A percentile compares a stretch with the other conserved stretches of the same genome.
phyloP scores from a whole-genome alignment of 2,888 invertebrate species.

The Ophioninae sp. region DNA sequence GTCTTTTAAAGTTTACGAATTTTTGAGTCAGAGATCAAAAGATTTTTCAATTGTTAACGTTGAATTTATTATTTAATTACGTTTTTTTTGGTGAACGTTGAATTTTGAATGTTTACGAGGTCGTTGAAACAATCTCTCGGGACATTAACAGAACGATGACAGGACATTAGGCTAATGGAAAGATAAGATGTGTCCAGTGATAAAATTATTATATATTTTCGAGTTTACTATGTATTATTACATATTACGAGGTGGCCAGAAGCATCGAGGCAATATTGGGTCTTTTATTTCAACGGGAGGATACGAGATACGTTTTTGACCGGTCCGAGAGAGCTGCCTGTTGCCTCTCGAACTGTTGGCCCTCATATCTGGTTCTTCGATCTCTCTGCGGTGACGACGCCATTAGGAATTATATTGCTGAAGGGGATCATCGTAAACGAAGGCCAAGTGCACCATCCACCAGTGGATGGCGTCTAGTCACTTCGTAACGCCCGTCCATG shows the following conservation, averaged over 20 bases:
- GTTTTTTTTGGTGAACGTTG: not conserved
- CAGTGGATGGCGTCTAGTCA: constrained; percentile 7
- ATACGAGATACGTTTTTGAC: constrained; percentile 16
- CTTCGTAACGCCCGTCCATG: constrained; percentile 18
- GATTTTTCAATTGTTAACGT: too few species aligned
- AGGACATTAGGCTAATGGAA: constrained; percentile 9
- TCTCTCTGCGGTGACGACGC: constrained; percentile 3
- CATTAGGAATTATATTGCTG: constrained; percentile 21
- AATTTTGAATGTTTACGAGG: not conserved
- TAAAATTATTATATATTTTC: constrained; percentile 36
- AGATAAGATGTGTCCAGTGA: constrained; percentile 30
- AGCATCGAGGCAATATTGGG: constrained; percentile 12
- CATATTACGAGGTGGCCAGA: constrained; percentile 12
- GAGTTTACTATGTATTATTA: constrained; percentile 27
- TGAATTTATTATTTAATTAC: too few species aligned
- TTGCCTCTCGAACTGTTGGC: constrained; percentile 14
- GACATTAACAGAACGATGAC: not conserved
- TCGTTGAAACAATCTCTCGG: not conserved
- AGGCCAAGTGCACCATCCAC: constrained; percentile 27
- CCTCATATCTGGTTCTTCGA: not conserved
- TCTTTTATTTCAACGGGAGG: constrained; percentile 40
- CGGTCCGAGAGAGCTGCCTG: constrained; percentile 34
- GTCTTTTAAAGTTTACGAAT: too few species aligned
- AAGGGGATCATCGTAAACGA: constrained; percentile 52
- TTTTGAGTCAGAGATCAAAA: too few species aligned